phyloP scores from a whole-genome alignment of 2,113 vertebrate species.

The rabbit (Oryctolagus cuniculus) region DNA sequence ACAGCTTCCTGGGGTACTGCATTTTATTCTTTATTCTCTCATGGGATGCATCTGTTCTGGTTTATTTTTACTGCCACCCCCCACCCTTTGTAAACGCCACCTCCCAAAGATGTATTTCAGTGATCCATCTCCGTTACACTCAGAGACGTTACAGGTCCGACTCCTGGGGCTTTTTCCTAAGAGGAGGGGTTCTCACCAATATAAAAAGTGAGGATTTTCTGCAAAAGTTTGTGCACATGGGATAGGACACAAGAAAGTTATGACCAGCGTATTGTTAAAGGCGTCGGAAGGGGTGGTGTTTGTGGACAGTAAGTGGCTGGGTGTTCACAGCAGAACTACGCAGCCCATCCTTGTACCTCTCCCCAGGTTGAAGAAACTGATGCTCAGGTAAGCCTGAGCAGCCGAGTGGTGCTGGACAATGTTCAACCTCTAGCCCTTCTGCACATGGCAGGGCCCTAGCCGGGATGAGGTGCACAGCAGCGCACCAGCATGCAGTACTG shows the following conservation, averaged over 20 bases:
- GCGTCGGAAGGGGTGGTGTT: not conserved
- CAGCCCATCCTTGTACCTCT: not conserved
- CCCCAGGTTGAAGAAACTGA: not conserved
- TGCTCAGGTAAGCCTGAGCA: not conserved
- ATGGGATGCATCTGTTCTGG: not conserved
- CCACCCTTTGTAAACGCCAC: not conserved
- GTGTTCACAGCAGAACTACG: not conserved
- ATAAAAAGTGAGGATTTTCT: not conserved
- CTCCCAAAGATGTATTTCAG: not conserved
- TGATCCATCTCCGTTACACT: not conserved
- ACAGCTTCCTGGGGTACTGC: accelerated
- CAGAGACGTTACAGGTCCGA: not conserved
- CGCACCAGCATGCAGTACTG: too few species aligned
- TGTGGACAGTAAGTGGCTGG: not conserved
- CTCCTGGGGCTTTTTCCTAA: not conserved
- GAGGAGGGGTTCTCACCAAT: not conserved
- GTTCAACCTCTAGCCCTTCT: not conserved
- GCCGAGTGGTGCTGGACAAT: not conserved
- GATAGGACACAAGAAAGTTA: not conserved
- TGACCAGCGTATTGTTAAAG: not conserved
- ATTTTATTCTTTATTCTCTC: not conserved
- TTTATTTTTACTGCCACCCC: not conserved
- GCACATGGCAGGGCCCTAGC: accelerated
- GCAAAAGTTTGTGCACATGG: not conserved
- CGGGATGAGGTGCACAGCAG: not conserved